phyloP scores from a whole-genome alignment of 2,113 vertebrate species.

The Oryzias javanicus region DNA sequence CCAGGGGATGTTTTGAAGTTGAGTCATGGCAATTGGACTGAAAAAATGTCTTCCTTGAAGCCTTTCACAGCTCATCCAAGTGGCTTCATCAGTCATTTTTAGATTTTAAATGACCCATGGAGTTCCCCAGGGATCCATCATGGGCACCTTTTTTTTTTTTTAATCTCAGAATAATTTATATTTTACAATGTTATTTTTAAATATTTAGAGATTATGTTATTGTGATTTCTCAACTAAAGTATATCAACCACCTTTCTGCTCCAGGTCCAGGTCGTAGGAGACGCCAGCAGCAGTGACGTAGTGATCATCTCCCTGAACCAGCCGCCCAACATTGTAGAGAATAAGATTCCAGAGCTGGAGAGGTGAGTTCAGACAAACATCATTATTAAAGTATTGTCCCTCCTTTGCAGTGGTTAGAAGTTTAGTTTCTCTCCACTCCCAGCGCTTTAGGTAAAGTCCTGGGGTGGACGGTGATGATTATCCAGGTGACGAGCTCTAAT shows the following conservation, averaged over 20 bases:
- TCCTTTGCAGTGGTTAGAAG: neutral
- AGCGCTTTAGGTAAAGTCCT: constrained; percentile 71
- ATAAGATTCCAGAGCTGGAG: constrained; percentile 57
- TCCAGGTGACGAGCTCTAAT: constrained; percentile 40
- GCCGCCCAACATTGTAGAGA: constrained; percentile 69
- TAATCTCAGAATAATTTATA: too few species aligned
- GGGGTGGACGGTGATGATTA: constrained; percentile 54
- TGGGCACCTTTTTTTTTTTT: too few species aligned
- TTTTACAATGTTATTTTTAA: too few species aligned
- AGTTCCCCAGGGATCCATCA: too few species aligned
- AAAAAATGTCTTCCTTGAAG: too few species aligned
- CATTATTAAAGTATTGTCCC: rapidly evolving
- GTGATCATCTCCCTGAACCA: constrained; percentile 70
- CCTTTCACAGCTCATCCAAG: too few species aligned
- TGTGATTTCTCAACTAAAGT: too few species aligned
- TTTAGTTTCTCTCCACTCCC: neutral
- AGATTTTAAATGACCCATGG: too few species aligned
- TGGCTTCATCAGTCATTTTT: too few species aligned
- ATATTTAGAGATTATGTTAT: too few species aligned
- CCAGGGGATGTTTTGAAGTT: too few species aligned
- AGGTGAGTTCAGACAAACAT: constrained; percentile 47
- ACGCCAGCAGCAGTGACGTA: constrained; percentile 49
- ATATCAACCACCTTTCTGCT: neutral
- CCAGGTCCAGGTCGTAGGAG: constrained; percentile 69
- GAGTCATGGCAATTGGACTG: too few species aligned